Base-by-base conservation (phyloP, 2,888 invertebrate species). In the Orthosia incerta region DNA sequence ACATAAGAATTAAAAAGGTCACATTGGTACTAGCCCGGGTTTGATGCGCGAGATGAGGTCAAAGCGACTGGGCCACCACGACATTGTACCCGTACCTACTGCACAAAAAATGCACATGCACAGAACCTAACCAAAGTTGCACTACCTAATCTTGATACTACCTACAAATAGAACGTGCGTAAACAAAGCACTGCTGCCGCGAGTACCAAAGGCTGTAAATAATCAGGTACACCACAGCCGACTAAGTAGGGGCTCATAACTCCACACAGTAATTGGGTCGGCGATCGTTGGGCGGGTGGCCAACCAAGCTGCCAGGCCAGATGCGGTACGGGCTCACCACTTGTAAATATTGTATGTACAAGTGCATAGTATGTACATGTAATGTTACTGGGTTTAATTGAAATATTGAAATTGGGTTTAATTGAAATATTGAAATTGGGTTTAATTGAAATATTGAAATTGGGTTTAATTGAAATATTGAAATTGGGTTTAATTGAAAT, bases 261-360 rank as follows among this genome's bases (percentile, higher is more conserved):
- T 89, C 67, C 70, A 66, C 73, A 74, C 72, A 62, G 83, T 87
- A 90, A 90, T 87, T 90, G 83, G 86, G 84, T 79, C 85, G 78
- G 75, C 85, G 75, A 82, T 79, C 79, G 80, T 87, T 89, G 89
- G 89, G 90, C 89, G 75, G 45, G 31, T 66, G 61, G 89, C 90
- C 89, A 90, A 79, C 76, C 82, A 70, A 69, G 72, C 65, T 69
- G 76, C 76, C 72, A 69, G 61, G 57, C 80, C 84, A 82, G 81
- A 79, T 87, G 82, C 61, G 78, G 70, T 72, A 60, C 51, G 20
- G 66, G 80, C 81, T 71, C 51, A 39, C 56, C 84, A 57, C 48
- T 79, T 80, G 71, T 70, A 72, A 85, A 78, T 78, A 80, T 65
- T 69, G 20, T 64, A 71, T 62, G 55, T 74, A 80, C 76, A 83